phyloP scores from a whole-genome alignment of 1,140 invertebrate genomes.

The Glomeris maerens region DNA sequence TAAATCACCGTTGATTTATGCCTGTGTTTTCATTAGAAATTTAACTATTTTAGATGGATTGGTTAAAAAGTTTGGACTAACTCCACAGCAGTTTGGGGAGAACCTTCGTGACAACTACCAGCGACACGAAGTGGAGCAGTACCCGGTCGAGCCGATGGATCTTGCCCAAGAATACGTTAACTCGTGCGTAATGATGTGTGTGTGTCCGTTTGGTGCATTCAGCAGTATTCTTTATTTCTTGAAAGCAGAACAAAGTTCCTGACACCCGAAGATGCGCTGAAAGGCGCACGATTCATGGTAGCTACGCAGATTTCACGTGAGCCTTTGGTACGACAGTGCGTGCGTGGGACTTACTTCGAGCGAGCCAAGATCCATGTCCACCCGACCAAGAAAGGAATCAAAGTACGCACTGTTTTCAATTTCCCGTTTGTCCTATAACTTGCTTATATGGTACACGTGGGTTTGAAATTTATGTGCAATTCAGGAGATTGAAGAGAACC shows the following conservation, averaged over 20 bases:
- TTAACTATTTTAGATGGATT: slow-evolving; percentile 38
- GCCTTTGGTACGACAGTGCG: slow-evolving; percentile 67
- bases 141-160: slow-evolving; percentile 58
- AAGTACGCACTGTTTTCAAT: slow-evolving; percentile 30
- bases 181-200: slow-evolving; percentile 22
- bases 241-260: slow-evolving; percentile 40
- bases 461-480: slow-evolving; percentile 10
- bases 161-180: slow-evolving; percentile 59
- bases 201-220: background rate
- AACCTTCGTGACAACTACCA: slow-evolving; percentile 94
- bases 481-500: slow-evolving; percentile 77
- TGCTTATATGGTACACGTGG: background rate
- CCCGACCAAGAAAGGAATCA: slow-evolving; percentile 82
- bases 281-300: slow-evolving; percentile 84
- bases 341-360: slow-evolving; percentile 82
- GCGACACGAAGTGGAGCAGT: slow-evolving; percentile 91
- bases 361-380: slow-evolving; percentile 62
- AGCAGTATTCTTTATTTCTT: slow-evolving; percentile 13
- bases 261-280: slow-evolving; percentile 58
- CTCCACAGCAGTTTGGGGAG: slow-evolving; percentile 89
- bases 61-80: slow-evolving; percentile 85
- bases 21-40: slow-evolving; percentile 4
- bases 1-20: slow-evolving; percentile 24
- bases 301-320: slow-evolving; percentile 84
- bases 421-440: background rate